phyloP scores from a whole-genome alignment of 2,797 vertebrate species.

The Lithobates sylvaticus region DNA sequence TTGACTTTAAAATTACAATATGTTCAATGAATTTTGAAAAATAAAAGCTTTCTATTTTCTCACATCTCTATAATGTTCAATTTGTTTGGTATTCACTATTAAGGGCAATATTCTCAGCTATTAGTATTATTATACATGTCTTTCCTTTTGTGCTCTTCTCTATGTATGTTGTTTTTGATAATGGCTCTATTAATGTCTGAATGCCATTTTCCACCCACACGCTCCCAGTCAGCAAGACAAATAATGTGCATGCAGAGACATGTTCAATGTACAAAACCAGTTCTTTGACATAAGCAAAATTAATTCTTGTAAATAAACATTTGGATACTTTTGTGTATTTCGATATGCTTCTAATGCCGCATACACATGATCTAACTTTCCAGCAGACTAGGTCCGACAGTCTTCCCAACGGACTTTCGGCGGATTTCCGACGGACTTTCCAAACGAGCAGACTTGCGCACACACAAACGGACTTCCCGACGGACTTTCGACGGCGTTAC shows the following conservation, averaged over 20 bases:
- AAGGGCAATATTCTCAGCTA: constrained; percentile 1
- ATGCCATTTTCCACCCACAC: constrained; percentile 7
- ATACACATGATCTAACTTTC: no score
- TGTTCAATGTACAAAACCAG: background rate
- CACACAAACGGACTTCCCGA: no score
- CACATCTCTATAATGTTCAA: background rate
- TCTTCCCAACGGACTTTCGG: no score
- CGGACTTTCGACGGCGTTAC: no score
- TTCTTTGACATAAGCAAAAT: background rate
- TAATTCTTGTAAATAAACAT: background rate
- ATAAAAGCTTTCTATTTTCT: background rate
- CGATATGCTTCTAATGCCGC: background rate
- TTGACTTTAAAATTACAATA: background rate
- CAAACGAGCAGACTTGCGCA: no score
- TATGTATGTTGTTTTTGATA: constrained; percentile 3
- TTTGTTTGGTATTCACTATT: constrained; percentile 5
- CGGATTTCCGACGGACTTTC: no score
- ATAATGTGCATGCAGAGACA: background rate
- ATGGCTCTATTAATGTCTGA: constrained; percentile 16
- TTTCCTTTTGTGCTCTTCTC: background rate
- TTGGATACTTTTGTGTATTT: background rate
- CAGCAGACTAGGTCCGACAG: no score
- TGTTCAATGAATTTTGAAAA: background rate
- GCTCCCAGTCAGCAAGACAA: background rate
- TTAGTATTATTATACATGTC: constrained; percentile 18